A percentile compares a stretch with the other conserved stretches of the same genome.
These are phyloP conservation scores for Melieria crassipennis DNA, from an alignment of 2,888 invertebrate species.

Conservation along the genomic window DNA sequence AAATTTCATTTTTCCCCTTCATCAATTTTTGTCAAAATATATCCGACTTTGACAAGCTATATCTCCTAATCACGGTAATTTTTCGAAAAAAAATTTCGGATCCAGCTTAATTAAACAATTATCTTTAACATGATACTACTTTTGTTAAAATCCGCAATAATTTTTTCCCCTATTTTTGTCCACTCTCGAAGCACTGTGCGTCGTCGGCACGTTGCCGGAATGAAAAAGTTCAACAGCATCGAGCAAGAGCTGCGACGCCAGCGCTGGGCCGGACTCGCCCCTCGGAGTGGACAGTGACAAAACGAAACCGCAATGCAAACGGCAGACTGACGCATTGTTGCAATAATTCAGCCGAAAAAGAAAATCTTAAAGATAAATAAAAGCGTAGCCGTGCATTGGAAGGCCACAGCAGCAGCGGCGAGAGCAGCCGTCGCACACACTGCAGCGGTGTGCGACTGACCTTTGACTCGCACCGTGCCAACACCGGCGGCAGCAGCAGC, in stretches of 20 bases:
- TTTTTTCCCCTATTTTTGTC: no score
- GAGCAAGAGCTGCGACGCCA: background rate
- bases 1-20: no score
- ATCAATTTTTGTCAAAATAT: no score
- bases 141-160: no score
- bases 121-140: no score
- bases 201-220: constrained; percentile 17
- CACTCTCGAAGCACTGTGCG: no score
- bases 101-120: no score
- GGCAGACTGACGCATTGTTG: constrained; percentile 59
- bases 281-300: constrained; percentile 56
- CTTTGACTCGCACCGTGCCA: constrained; percentile 15
- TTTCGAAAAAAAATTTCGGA: no score
- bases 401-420: no score
- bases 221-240: constrained; percentile 39
- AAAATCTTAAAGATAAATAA: constrained; percentile 12
- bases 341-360: constrained; percentile 51
- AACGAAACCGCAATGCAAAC: constrained; percentile 50
- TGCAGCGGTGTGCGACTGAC: background rate
- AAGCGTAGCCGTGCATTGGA: no score
- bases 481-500: background rate
- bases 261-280: background rate
- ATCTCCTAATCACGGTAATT: no score
- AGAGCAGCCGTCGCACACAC: background rate
- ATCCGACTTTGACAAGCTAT: no score